These are phyloP conservation scores for Lithobates sylvaticus DNA, from an alignment of 2,797 vertebrate genomes.

Conservation along the genomic window DNA sequence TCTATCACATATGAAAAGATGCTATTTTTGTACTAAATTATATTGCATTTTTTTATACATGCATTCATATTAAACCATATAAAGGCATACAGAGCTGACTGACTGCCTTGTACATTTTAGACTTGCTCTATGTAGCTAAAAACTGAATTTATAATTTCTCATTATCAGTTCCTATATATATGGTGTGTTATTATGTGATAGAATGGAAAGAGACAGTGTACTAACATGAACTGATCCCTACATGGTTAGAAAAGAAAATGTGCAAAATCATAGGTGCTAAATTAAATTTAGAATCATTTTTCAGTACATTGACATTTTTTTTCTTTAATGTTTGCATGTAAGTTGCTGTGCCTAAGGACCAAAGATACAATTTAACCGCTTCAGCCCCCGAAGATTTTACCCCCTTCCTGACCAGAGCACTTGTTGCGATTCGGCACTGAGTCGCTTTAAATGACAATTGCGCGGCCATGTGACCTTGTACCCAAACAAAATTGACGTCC, in stretches of 20 bases:
- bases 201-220: background rate
- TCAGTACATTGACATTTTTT: background rate
- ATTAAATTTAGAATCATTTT: too few relatives aligned
- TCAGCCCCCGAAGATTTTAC: too few relatives aligned
- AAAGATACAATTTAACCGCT: background rate
- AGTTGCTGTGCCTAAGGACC: background rate
- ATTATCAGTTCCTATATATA: background rate
- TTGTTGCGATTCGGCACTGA: too few relatives aligned
- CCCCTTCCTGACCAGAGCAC: too few relatives aligned
- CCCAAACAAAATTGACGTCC: too few relatives aligned
- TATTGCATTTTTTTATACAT: background rate
- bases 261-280: too few relatives aligned
- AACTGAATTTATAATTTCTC: background rate
- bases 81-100: background rate
- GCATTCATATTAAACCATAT: conserved; percentile 1
- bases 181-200: background rate
- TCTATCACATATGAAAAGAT: conserved; percentile 47
- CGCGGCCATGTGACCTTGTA: too few relatives aligned
- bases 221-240: background rate
- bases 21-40: conserved; percentile 28
- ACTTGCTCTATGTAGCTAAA: background rate
- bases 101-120: background rate
- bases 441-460: too few relatives aligned
- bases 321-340: background rate
- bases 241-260: background rate